Conservation (phyloP, 2,797 vertebrate genomes). For the Pangasius djambal region DNA sequence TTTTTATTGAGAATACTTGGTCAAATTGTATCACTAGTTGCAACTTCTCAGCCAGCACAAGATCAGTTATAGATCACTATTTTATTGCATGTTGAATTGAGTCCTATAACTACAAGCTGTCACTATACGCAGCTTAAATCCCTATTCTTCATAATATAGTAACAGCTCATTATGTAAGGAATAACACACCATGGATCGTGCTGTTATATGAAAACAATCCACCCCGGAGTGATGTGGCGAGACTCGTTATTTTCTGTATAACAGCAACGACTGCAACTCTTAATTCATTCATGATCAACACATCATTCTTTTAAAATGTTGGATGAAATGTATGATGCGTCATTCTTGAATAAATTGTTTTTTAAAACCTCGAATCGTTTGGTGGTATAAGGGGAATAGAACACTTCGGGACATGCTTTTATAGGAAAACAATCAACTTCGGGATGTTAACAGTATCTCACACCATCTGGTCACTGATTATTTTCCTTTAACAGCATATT, state of each 20-base stretch:
- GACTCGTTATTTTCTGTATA: no score
- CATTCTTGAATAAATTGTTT: neutral
- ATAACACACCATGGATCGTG: no score
- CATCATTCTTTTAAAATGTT: neutral
- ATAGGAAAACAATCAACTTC: neutral
- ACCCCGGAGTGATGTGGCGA: no score
- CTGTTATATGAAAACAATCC: no score
- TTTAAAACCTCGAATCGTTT: neutral
- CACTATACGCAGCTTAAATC: no score
- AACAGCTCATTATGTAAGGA: no score
- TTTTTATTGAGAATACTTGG: neutral
- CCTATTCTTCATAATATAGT: no score
- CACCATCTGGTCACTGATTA: neutral
- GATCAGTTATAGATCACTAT: neutral
- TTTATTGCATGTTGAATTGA: neutral
- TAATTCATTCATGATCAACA: no score
- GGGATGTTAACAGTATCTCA: neutral
- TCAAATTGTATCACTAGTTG: neutral
- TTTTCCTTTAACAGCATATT: neutral
- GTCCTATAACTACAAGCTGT: no score
- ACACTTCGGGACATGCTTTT: neutral
- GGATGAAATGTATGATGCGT: neutral
- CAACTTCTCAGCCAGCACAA: neutral
- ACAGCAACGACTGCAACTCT: no score
- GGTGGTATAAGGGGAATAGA: neutral